These are phyloP conservation scores for Piezodorus guildinii DNA, from an alignment of 1,140 invertebrate genomes.

Conservation along the genomic window DNA sequence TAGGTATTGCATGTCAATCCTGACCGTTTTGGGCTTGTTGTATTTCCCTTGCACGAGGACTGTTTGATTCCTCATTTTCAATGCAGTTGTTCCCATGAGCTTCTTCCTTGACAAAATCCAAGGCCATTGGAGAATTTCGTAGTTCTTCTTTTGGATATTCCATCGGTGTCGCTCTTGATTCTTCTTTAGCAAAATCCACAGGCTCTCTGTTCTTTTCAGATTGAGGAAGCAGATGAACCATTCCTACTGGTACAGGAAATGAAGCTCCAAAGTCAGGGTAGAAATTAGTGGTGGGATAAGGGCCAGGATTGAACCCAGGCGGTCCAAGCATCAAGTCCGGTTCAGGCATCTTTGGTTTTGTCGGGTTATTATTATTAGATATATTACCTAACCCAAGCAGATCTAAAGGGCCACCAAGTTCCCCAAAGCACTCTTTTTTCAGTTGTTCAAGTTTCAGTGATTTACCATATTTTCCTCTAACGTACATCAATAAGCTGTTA, in stretches of 20 bases:
- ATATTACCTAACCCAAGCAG: conserved; percentile 47
- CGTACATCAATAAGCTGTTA: conserved; percentile 83
- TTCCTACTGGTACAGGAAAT: conserved; percentile 69
- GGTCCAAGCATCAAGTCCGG: conserved; percentile 30
- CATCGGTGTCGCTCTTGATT: conserved; percentile 21
- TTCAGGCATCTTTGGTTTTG: conserved; percentile 38
- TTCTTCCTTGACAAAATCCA: conserved; percentile 28
- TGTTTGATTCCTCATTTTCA: conserved; percentile 19
- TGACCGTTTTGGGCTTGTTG: conserved; percentile 24
- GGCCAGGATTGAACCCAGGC: conserved; percentile 46
- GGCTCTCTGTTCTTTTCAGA: conserved; percentile 49
- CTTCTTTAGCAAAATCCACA: conserved; percentile 17
- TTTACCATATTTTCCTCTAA: conserved; percentile 82
- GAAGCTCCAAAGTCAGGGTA: conserved; percentile 66
- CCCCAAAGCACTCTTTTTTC: conserved; percentile 72
- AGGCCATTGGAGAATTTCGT: conserved; percentile 23
- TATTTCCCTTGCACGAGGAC: conserved; percentile 17
- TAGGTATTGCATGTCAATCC: conserved; percentile 21
- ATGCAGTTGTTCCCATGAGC: conserved; percentile 22
- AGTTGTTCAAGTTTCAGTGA: conserved; percentile 75
- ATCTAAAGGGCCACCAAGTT: conserved; percentile 45
- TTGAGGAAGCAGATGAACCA: conserved; percentile 67
- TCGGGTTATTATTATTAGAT: conserved; percentile 54
- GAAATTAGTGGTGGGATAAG: conserved; percentile 46
- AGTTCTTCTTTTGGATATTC: conserved; percentile 27